These are phyloP conservation scores for Globia sparganii DNA, from an alignment of 2,888 invertebrate genomes.

Conservation along the genomic window DNA sequence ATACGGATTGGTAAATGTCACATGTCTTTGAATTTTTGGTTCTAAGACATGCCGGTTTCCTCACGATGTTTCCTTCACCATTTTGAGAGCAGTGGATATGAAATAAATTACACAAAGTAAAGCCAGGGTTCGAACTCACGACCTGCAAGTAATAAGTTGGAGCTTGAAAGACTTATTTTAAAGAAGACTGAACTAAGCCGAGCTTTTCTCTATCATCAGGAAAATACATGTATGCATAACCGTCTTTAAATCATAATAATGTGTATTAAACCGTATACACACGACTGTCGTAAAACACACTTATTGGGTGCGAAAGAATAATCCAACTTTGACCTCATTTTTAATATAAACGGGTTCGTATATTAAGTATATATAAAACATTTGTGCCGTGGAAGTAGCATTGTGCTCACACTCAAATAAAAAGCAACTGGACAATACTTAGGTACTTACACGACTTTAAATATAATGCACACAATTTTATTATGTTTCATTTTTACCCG, in stretches of 20 bases:
- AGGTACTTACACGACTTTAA: constrained; percentile 28
- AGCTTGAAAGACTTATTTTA: neutral
- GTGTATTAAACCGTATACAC: constrained; percentile 14
- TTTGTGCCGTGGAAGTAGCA: constrained; percentile 29
- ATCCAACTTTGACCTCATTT: constrained; percentile 57
- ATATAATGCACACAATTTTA: constrained; percentile 29
- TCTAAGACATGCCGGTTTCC: neutral
- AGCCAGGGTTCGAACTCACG: neutral
- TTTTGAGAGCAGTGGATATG: neutral
- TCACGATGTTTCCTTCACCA: neutral
- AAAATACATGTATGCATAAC: neutral
- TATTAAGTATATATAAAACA: constrained; percentile 42
- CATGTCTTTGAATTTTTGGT: neutral
- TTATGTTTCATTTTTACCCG: constrained; percentile 11
- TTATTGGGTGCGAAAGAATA: constrained; percentile 49
- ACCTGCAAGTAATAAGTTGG: neutral
- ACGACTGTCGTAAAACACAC: constrained; percentile 46
- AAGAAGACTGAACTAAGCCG: too few relatives aligned
- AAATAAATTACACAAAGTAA: neutral
- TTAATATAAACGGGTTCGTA: constrained; percentile 38
- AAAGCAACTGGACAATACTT: constrained; percentile 45
- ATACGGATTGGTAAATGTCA: neutral
- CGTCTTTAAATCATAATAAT: constrained; percentile 41
- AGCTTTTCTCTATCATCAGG: neutral
- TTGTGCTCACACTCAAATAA: constrained; percentile 49